phyloP scores from a whole-genome alignment of 2,888 invertebrate genomes.

The Sesamia inferens region DNA sequence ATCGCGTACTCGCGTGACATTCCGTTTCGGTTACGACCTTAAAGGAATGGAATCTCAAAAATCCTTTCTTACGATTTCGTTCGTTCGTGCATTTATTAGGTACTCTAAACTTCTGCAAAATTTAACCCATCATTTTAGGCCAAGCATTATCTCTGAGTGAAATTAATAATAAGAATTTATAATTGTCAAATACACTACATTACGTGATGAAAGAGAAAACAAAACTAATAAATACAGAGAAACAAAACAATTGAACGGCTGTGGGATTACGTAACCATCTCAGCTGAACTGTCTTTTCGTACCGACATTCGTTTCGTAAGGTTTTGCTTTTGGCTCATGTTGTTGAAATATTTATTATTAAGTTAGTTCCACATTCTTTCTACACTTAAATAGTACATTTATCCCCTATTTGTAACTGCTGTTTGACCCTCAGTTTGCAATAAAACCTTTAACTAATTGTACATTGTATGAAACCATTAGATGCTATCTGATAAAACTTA shows the following conservation, averaged over 20 bases:
- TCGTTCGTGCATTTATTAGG: neutral
- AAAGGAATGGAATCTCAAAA: neutral
- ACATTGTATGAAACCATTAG: slow-evolving; percentile 14
- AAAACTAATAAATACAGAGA: neutral
- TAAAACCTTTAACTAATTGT: slow-evolving; percentile 3
- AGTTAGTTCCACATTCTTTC: neutral
- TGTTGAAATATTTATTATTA: neutral
- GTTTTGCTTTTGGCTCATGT: neutral
- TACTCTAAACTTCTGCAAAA: neutral
- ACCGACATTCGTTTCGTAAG: neutral
- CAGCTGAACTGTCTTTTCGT: neutral
- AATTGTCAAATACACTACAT: too few species aligned
- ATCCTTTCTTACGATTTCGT: neutral
- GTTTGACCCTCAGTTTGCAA: neutral
- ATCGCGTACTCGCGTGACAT: neutral
- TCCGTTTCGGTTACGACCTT: neutral
- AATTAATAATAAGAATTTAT: neutral
- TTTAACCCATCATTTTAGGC: neutral
- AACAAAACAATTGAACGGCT: neutral
- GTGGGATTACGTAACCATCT: too few species aligned
- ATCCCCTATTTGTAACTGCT: neutral
- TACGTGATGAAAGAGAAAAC: too few species aligned
- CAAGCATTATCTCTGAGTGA: neutral
- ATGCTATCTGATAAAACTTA: slow-evolving; percentile 17
- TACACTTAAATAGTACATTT: neutral